Base-by-base conservation (phyloP, 2,797 vertebrate species). In the Chaunax sp. region DNA sequence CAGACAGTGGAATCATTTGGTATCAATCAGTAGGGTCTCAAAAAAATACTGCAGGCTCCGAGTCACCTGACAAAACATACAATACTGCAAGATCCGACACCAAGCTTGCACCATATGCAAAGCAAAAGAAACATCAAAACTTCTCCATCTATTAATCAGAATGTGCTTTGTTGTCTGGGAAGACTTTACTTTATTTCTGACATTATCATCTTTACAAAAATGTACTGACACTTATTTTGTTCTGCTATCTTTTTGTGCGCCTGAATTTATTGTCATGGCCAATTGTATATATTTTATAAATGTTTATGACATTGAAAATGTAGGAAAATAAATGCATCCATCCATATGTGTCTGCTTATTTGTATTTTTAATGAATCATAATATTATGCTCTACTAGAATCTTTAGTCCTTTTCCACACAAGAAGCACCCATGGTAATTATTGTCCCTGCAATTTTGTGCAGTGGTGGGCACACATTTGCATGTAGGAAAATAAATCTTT, bases 251-350 rank as follows among this genome's bases (percentile, higher is more conserved):
- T 40, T 69, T 25, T 26, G 43, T 6, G 50, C n/a, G 33, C 43
- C 30, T n/a, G 26, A 62, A 63, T 35, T 63, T 40, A 41, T 53
- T 46, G 64, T 74, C 55, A 67, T 63, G 53, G 38, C 51, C 41
- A 44, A 20, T 59, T 80, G 81, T 82, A 82, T 72, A 77, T 81
- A 71, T 80, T 79, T 63, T 77, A 72, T 77, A 86, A 70, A 80
- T 64, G 55, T 40, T 49, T 43, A 76, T 66, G 19, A 41, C 15
- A 51, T 19, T 66, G 55, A 46, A 69, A 65, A 51, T 58, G 25
- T 78, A 81, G 71, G 35, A 53, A 19, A 80, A 70, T 83, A 83
- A 80, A 83, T 77, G 28, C 61, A 75, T 80, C 54, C 60, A 64
- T 50, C 26, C 13, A 49, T 44, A 65, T 23, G 23, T 47, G 46